Base-by-base conservation (phyloP, 64 coral and sea anemone species). In the Hydrozoanthus tunicans region DNA sequence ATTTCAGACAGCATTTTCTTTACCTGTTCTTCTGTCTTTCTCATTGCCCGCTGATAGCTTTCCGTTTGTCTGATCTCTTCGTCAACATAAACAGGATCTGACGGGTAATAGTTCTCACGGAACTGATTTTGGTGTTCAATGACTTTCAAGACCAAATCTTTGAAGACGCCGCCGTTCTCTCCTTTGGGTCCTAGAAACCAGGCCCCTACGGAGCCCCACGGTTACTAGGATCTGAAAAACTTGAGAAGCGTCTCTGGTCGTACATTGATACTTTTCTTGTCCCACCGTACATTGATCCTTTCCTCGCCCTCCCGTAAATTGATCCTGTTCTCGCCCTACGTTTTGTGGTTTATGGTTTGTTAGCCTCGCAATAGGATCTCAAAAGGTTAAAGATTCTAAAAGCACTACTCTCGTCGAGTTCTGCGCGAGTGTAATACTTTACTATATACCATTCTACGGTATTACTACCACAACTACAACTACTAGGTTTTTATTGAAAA, bases 131-230 rank as follows among this genome's bases (percentile, higher is more conserved):
- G 90, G 15, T 80, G 81, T 13, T 82, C 63, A 14, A 91, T 53
- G 32, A 78, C 81, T 82, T 91, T 32, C 17, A 72, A 73, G 24
- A 91, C 55, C 56, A 91, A 79, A 0, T 91, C 7, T 24, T 62
- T 80, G 25, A 91, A 91, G 9, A 91, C 4, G 73, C 82, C 58
- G 56, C 51, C 79, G 60, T 91, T 91, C 67, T 91, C 90, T 56
- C 78, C 90, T 14, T 91, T 91, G n/a, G 90, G 90, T 53, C 90
- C 90, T 59, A 91, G 58, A 24, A 91, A 91, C 90, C 90, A 91
- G 26, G 90, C 90, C 11, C 79, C 90, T 32, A 91, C 78, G 11
- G 90, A 78, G 70, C 64, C 78, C 78, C 79, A 91, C 56, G 90
- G 90, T 59, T 72, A 24, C 59, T 27, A 56, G 9, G 15, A 20